Evolutionary conservation across 2,113 vertebrate species (phyloP).

Genomic region (Sapajus apella): DNA sequence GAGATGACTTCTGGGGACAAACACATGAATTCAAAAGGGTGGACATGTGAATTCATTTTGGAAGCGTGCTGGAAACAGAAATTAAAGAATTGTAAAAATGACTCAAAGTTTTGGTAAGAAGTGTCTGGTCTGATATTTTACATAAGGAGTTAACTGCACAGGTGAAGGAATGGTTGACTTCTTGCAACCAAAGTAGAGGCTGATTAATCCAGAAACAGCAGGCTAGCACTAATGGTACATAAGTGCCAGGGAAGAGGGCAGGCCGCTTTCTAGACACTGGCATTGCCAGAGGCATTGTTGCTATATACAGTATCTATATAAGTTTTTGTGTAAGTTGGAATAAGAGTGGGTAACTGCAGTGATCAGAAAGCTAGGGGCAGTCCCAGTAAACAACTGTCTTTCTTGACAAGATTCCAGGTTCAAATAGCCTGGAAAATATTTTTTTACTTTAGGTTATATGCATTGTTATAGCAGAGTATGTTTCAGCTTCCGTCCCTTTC

Average conservation of each 20-base stretch:
- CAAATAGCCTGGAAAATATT: neutral
- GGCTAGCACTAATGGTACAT: neutral
- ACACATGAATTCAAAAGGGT: neutral
- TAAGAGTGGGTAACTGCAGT: neutral
- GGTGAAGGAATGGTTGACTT: neutral
- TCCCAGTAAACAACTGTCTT: neutral
- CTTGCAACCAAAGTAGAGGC: neutral
- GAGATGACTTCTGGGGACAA: slow-evolving; percentile 4
- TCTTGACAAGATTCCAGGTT: neutral
- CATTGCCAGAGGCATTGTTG: neutral
- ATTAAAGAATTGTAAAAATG: neutral
- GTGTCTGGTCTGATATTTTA: neutral
- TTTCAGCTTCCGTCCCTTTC: neutral
- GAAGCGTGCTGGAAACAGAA: neutral
- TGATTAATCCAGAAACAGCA: neutral
- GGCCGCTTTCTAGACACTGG: neutral
- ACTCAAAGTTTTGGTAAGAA: neutral
- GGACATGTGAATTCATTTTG: neutral
- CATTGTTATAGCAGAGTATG: neutral
- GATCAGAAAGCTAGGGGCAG: neutral
- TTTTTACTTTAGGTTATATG: neutral
- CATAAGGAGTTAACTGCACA: neutral
- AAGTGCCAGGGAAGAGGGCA: neutral
- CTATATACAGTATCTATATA: neutral
- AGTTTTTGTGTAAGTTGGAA: neutral